A percentile compares a stretch with the other conserved stretches of the same genome.
Evolutionary conservation across 2,797 vertebrate genomes (phyloP).

Genomic region (Rhyacichthys aspro): DNA sequence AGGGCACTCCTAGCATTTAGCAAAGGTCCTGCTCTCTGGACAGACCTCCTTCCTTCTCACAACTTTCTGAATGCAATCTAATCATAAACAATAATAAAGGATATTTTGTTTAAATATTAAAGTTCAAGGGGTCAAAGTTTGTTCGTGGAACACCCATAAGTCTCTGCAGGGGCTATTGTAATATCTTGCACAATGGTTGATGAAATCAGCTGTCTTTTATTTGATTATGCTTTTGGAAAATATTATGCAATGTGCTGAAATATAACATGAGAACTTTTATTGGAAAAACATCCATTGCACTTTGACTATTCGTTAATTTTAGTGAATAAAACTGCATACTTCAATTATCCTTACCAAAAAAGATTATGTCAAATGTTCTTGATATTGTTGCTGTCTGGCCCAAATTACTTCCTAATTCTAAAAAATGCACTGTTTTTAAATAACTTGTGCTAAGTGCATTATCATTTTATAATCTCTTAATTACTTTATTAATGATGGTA

Average conservation of each 20-base stretch:
- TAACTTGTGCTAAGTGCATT: no score
- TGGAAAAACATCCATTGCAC: slow-evolving; percentile 4
- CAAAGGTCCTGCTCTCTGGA: slow-evolving; percentile 38
- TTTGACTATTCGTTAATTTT: not conserved
- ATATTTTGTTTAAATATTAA: slow-evolving; percentile 53
- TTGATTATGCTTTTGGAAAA: slow-evolving; percentile 20
- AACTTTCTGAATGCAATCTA: slow-evolving; percentile 54
- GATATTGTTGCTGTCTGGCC: no score
- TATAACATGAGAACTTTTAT: slow-evolving; percentile 8
- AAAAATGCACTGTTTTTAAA: no score
- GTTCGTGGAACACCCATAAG: slow-evolving; percentile 26
- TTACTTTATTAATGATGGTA: no score
- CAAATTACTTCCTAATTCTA: no score
- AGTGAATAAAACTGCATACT: not conserved
- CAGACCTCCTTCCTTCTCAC: slow-evolving; percentile 51
- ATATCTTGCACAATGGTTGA: slow-evolving; percentile 30
- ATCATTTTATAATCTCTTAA: no score
- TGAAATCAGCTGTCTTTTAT: slow-evolving; percentile 29
- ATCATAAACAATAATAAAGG: slow-evolving; percentile 70
- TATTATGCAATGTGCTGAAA: slow-evolving; percentile 21
- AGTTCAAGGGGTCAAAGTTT: slow-evolving; percentile 54
- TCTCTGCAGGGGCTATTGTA: slow-evolving; percentile 30
- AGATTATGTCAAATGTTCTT: no score
- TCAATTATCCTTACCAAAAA: not conserved
- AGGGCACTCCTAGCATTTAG: slow-evolving; percentile 38